phyloP scores from a whole-genome alignment of 1,140 invertebrate species.

The Musca domestica region DNA sequence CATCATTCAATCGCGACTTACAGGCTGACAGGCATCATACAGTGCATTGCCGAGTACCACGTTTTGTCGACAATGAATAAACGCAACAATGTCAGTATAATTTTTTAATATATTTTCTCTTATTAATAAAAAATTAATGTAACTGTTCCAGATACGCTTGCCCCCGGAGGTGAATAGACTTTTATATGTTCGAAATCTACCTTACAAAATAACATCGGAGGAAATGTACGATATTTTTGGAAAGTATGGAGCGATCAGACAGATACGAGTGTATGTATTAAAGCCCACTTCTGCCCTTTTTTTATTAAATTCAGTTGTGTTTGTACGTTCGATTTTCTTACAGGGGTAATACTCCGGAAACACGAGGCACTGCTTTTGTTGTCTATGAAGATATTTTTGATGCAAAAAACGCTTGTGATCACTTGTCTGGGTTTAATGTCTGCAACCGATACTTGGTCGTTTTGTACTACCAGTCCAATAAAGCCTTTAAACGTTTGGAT shows the following conservation, averaged over 20 bases:
- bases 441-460: constrained; percentile 98
- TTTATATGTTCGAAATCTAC: constrained; percentile 94
- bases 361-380: constrained; percentile 97
- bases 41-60: too few species aligned
- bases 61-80: constrained; percentile 39
- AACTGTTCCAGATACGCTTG: constrained; percentile 75
- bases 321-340: constrained; percentile 5
- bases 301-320: not conserved
- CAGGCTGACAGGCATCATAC: too few species aligned
- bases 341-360: constrained; percentile 96
- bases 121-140: not conserved
- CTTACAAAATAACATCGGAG: constrained; percentile 99
- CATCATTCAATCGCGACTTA: too few species aligned
- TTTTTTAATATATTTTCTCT: constrained; percentile 21
- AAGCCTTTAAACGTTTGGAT: constrained; percentile 95
- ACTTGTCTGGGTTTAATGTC: constrained; percentile 98
- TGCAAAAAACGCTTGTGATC: constrained; percentile 99
- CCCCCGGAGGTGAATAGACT: constrained; percentile 99
- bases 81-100: constrained; percentile 48
- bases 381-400: constrained; percentile 99
- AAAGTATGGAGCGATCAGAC: constrained; percentile 98
- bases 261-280: constrained; percentile 92
- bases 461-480: constrained; percentile 92
- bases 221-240: constrained; percentile 99
- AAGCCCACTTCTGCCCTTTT: constrained; percentile 17